Percentiles rank a stretch among this genome's conserved stretches.
Conservation (phyloP, 1,140 invertebrate species). For the Apis florea region DNA sequence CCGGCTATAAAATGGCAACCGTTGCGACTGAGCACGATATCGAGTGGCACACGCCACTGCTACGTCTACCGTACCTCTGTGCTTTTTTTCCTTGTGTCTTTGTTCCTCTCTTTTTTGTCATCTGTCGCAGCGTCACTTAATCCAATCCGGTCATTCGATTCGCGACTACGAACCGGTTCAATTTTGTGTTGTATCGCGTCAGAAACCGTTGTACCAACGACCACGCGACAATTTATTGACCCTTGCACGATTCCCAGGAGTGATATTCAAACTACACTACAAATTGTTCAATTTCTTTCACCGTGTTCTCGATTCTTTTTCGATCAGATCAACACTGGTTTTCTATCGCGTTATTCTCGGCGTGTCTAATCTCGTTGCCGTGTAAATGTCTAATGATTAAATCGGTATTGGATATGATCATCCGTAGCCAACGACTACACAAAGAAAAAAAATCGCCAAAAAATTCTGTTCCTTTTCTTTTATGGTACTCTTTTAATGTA, state of each 20-base stretch:
- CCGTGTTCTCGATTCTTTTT: not conserved
- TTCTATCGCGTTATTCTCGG: slow-evolving; percentile 22
- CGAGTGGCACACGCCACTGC: slow-evolving; percentile 43
- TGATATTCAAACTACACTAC: slow-evolving; percentile 14
- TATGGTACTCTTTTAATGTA: not conserved
- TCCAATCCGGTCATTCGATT: slow-evolving; percentile 21
- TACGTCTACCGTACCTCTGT: slow-evolving; percentile 26
- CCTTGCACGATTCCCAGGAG: slow-evolving; percentile 22
- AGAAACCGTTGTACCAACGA: slow-evolving; percentile 29
- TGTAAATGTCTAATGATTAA: slow-evolving; percentile 30
- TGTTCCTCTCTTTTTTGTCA: slow-evolving; percentile 19
- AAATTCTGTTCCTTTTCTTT: slow-evolving; percentile 5
- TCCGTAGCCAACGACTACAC: not conserved
- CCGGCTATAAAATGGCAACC: slow-evolving; percentile 58
- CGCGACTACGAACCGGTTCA: slow-evolving; percentile 39
- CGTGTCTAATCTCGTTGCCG: slow-evolving; percentile 16
- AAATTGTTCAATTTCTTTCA: slow-evolving; percentile 5
- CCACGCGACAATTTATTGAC: slow-evolving; percentile 40
- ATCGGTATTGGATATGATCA: slow-evolving; percentile 31
- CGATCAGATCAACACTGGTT: slow-evolving; percentile 27
- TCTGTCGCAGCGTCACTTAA: slow-evolving; percentile 19
- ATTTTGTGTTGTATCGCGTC: slow-evolving; percentile 15
- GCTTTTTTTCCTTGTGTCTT: slow-evolving; percentile 23
- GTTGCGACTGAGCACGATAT: slow-evolving; percentile 44
- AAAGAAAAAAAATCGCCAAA: not conserved